Evolutionary conservation across 2,888 invertebrate species (phyloP).

Genomic region (Cryptophagus acutangulus): DNA sequence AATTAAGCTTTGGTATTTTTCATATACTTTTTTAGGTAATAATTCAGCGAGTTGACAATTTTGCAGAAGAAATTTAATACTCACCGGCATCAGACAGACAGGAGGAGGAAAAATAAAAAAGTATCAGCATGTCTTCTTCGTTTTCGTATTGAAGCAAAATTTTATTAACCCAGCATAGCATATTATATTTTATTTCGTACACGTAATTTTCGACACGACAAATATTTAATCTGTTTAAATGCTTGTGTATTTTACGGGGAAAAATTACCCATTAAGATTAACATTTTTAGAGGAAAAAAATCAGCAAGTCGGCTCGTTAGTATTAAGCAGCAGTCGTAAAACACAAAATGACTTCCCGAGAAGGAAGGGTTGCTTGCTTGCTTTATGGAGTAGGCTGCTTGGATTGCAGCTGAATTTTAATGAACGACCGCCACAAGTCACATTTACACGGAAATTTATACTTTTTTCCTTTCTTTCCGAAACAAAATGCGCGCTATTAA

Average conservation of each 20-base stretch:
- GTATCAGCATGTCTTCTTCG: no score
- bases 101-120: no score
- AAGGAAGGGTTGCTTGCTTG: slow-evolving; percentile 13
- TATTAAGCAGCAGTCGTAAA: slow-evolving; percentile 10
- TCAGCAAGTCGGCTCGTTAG: slow-evolving; percentile 13
- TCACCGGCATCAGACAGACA: slow-evolving; percentile 1
- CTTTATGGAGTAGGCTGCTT: slow-evolving; percentile 19
- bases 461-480: slow-evolving; percentile 21
- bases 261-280: slow-evolving; percentile 5
- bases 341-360: slow-evolving; percentile 5
- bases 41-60: slow-evolving; percentile 3
- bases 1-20: slow-evolving; percentile 10
- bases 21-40: not conserved
- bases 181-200: no score
- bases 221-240: not conserved
- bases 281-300: slow-evolving; percentile 14
- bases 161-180: no score
- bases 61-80: slow-evolving; percentile 5
- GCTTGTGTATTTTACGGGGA: no score
- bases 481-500: not conserved
- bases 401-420: slow-evolving; percentile 22
- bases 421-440: slow-evolving; percentile 19
- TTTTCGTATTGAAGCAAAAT: no score
- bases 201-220: no score
- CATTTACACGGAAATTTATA: slow-evolving; percentile 18